phyloP scores from a whole-genome alignment of 2,888 invertebrate genomes.

The Yponomeuta malinellus region DNA sequence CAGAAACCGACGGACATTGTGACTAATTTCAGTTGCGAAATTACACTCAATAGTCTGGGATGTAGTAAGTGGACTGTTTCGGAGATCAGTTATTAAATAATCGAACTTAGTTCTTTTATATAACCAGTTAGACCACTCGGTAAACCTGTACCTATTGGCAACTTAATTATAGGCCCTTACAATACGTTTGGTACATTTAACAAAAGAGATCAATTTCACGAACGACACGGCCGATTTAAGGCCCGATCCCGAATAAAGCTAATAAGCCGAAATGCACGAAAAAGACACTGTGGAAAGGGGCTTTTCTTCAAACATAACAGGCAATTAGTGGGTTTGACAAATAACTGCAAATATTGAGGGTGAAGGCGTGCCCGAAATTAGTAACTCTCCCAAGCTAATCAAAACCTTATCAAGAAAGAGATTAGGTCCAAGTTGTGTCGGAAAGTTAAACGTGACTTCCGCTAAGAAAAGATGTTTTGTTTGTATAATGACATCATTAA shows the following conservation, averaged over 20 bases:
- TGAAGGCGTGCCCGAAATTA: slow-evolving; percentile 24
- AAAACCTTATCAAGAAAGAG: background rate
- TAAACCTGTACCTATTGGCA: no score
- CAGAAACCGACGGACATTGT: no score
- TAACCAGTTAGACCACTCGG: no score
- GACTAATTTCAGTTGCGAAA: no score
- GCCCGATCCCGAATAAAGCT: slow-evolving; percentile 22
- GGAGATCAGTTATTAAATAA: no score
- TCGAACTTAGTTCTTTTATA: no score
- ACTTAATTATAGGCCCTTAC: no score
- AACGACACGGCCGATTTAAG: background rate
- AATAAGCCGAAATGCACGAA: slow-evolving; percentile 47
- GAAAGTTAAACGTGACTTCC: slow-evolving; percentile 32
- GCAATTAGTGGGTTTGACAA: slow-evolving; percentile 61
- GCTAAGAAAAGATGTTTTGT: slow-evolving; percentile 51
- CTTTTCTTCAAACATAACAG: slow-evolving; percentile 35
- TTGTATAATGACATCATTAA: slow-evolving; percentile 64
- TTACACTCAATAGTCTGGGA: no score
- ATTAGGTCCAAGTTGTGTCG: background rate
- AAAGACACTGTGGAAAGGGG: slow-evolving; percentile 12
- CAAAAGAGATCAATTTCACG: background rate
- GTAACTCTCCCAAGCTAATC: background rate
- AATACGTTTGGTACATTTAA: background rate
- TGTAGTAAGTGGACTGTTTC: no score
- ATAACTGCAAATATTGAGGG: slow-evolving; percentile 50